phyloP scores from a whole-genome alignment of 1,140 invertebrate genomes.

The Maniola jurtina region DNA sequence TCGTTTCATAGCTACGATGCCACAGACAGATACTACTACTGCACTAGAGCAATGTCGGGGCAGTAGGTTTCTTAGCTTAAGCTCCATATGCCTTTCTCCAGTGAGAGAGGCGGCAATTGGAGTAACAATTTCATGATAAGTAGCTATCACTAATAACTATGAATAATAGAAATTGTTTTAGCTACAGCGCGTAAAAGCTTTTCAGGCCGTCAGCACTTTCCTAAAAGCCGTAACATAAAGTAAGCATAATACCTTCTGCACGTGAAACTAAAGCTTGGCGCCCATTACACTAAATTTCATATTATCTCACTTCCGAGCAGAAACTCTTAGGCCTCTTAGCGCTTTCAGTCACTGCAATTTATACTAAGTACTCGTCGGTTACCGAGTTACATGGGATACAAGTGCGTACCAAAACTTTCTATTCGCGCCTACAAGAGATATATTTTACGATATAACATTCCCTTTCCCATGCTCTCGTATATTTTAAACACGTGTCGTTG shows the following conservation, averaged over 20 bases:
- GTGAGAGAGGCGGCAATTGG: too few species aligned
- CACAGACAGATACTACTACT: too few species aligned
- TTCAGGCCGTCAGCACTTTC: conserved; percentile 3
- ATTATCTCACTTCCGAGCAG: conserved; percentile 40
- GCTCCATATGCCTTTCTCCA: too few species aligned
- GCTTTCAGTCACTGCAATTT: conserved; percentile 33
- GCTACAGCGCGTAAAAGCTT: not conserved
- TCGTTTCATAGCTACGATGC: too few species aligned
- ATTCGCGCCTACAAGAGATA: conserved; percentile 38
- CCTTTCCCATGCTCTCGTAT: conserved; percentile 37
- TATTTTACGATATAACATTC: conserved; percentile 37
- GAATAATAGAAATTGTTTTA: conserved; percentile 5
- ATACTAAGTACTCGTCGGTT: conserved; percentile 37
- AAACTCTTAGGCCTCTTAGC: conserved; percentile 23
- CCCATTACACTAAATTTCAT: conserved; percentile 35
- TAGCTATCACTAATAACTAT: not conserved
- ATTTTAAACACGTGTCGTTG: conserved; percentile 43
- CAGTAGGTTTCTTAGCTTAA: too few species aligned
- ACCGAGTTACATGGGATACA: conserved; percentile 37
- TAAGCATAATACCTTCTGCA: not conserved
- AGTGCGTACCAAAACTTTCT: conserved; percentile 41
- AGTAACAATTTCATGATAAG: too few species aligned
- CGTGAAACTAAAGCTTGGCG: conserved; percentile 24
- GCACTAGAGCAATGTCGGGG: too few species aligned
- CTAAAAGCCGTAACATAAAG: conserved; percentile 11